These are phyloP conservation scores for Calephelis perditalis DNA, from an alignment of 2,888 invertebrate genomes.

Conservation along the genomic window DNA sequence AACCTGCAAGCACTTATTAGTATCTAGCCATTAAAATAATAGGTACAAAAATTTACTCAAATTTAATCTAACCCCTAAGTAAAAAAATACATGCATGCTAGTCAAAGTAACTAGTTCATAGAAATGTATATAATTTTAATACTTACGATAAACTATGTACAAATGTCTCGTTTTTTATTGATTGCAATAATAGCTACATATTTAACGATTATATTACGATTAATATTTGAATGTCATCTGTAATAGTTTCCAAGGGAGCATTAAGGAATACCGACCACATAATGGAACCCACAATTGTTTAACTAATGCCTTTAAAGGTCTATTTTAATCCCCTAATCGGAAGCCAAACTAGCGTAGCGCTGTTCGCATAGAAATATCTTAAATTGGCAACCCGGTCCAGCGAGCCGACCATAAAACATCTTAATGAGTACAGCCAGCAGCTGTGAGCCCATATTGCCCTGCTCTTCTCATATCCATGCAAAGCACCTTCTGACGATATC, in stretches of 20 bases:
- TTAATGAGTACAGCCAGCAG: slow-evolving; percentile 78
- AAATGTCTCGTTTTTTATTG: too few relatives aligned
- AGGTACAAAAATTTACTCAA: too few relatives aligned
- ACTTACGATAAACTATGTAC: too few relatives aligned
- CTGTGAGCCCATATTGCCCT: slow-evolving; percentile 72
- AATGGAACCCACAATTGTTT: slow-evolving; percentile 72
- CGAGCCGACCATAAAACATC: slow-evolving; percentile 78
- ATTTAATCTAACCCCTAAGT: too few relatives aligned
- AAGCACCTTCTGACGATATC: slow-evolving; percentile 72
- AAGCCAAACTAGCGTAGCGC: slow-evolving; percentile 74
- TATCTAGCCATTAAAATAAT: too few relatives aligned
- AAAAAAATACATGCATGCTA: too few relatives aligned
- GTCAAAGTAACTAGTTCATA: too few relatives aligned
- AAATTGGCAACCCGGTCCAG: slow-evolving; percentile 77
- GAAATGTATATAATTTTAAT: too few relatives aligned
- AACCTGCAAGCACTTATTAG: too few relatives aligned
- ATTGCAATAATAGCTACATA: not conserved
- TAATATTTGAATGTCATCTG: slow-evolving; percentile 26
- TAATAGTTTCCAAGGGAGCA: slow-evolving; percentile 36
- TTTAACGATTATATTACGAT: slow-evolving; percentile 11
- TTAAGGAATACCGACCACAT: slow-evolving; percentile 59
- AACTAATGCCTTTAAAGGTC: slow-evolving; percentile 74
- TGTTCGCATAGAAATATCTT: slow-evolving; percentile 78
- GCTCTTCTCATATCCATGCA: slow-evolving; percentile 78
- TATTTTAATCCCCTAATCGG: slow-evolving; percentile 76